A percentile compares a stretch with the other conserved stretches of the same genome.
phyloP scores from a whole-genome alignment of 2,888 invertebrate species.

The Trissoscelio sp. region DNA sequence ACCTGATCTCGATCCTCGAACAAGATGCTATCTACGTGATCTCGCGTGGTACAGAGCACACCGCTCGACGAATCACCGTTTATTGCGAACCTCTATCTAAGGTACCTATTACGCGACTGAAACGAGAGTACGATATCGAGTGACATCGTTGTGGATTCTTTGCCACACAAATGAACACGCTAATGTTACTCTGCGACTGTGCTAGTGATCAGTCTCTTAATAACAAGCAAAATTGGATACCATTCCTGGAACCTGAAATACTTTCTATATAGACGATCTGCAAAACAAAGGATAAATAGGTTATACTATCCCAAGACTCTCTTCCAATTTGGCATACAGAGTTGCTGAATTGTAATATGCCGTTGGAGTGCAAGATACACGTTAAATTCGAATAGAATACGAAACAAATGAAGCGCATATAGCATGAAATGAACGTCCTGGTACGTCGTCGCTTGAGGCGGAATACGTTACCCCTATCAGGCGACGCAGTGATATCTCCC shows the following conservation, averaged over 20 bases:
- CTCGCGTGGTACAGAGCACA: constrained; percentile 55
- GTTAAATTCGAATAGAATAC: constrained; percentile 62
- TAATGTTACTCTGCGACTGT: not conserved
- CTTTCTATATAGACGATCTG: no score
- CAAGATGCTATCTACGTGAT: constrained; percentile 79
- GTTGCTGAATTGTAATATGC: constrained; percentile 17
- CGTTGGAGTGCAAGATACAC: constrained; percentile 40
- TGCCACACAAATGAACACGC: constrained; percentile 53
- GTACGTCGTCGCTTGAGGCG: constrained; percentile 68
- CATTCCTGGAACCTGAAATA: not conserved
- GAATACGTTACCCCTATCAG: constrained; percentile 83
- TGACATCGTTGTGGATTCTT: constrained; percentile 62
- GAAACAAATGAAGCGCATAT: constrained; percentile 56
- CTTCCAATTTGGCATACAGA: no score
- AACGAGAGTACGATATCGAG: constrained; percentile 53
- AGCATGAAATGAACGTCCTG: constrained; percentile 58
- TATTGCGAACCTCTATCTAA: constrained; percentile 55
- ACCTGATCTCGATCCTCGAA: constrained; percentile 80
- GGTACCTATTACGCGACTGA: constrained; percentile 56
- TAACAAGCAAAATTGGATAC: not conserved
- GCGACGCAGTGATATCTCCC: constrained; percentile 77
- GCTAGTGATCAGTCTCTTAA: not conserved
- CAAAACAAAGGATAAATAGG: no score
- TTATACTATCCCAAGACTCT: no score
- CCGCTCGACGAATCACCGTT: constrained; percentile 50